Percentiles rank a stretch among this genome's conserved stretches.
Conservation (phyloP, 2,797 vertebrate genomes). For the Paramormyrops hopkinsi region DNA sequence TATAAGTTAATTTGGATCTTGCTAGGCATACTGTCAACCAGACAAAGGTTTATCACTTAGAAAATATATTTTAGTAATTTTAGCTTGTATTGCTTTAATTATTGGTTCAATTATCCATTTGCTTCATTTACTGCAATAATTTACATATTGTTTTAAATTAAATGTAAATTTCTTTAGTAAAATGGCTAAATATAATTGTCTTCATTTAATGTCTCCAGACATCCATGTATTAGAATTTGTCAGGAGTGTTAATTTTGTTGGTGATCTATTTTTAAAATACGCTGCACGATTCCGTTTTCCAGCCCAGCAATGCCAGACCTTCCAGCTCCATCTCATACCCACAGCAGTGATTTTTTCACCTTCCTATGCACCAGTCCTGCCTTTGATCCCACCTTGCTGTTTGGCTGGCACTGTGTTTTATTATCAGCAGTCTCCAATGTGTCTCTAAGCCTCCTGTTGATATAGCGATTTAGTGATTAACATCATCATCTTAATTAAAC, state of each 20-base stretch:
- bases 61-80: not conserved
- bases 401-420: not conserved
- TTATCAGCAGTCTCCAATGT: not conserved
- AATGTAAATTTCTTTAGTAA: not conserved
- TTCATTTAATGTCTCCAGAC: not conserved
- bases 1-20: not conserved
- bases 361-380: not conserved
- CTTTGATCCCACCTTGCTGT: not conserved
- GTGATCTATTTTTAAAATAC: not conserved
- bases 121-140: not conserved
- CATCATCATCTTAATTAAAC: not conserved
- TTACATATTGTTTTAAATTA: not conserved
- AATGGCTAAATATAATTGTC: not conserved
- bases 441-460: not conserved
- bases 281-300: not conserved
- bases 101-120: not conserved
- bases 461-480: not conserved
- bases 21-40: not conserved
- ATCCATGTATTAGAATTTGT: not conserved
- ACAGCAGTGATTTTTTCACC: not conserved
- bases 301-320: not conserved
- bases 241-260: not conserved
- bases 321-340: not conserved
- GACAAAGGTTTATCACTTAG: not conserved
- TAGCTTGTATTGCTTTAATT: not conserved